These are phyloP conservation scores for Hyalella azteca DNA, from an alignment of 2,888 invertebrate genomes.

Conservation along the genomic window DNA sequence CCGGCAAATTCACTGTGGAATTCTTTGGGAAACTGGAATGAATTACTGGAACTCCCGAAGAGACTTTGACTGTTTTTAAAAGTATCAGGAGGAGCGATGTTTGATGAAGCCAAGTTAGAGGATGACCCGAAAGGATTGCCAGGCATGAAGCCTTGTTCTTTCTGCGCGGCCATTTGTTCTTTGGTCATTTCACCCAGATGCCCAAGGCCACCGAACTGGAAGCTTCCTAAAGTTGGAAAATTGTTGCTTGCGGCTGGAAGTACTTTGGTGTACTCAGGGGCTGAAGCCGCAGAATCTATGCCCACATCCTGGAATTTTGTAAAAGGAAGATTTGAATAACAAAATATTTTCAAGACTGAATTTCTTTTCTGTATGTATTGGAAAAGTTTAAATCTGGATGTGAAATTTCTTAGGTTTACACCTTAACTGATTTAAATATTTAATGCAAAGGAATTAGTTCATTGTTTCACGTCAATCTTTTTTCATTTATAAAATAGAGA, in stretches of 20 bases:
- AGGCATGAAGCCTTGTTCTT: constrained; percentile 37
- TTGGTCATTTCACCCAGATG: not conserved
- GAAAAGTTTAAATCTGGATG: too few species aligned
- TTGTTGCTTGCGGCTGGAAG: not conserved
- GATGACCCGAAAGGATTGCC: constrained; percentile 20
- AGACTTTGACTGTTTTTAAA: constrained; percentile 1
- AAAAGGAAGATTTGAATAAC: not conserved
- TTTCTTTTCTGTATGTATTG: too few species aligned
- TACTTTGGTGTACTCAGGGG: not conserved
- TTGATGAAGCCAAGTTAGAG: constrained; percentile 25
- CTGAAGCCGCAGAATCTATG: not conserved
- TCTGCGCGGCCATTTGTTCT: not conserved
- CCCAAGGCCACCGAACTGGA: not conserved
- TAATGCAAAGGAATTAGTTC: too few species aligned
- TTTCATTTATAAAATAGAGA: too few species aligned
- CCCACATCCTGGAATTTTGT: not conserved
- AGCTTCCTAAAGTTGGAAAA: constrained; percentile 4
- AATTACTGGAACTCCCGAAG: not conserved
- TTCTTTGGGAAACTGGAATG: constrained; percentile 17
- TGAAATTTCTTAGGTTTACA: too few species aligned
- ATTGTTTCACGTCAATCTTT: too few species aligned
- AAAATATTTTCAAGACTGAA: too few species aligned
- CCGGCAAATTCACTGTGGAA: constrained; percentile 9
- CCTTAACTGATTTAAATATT: too few species aligned
- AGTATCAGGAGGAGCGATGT: constrained; percentile 17